Evolutionary conservation across 92 coral and sea anemone species (phyloP).

Genomic region (Muricea muricata): DNA sequence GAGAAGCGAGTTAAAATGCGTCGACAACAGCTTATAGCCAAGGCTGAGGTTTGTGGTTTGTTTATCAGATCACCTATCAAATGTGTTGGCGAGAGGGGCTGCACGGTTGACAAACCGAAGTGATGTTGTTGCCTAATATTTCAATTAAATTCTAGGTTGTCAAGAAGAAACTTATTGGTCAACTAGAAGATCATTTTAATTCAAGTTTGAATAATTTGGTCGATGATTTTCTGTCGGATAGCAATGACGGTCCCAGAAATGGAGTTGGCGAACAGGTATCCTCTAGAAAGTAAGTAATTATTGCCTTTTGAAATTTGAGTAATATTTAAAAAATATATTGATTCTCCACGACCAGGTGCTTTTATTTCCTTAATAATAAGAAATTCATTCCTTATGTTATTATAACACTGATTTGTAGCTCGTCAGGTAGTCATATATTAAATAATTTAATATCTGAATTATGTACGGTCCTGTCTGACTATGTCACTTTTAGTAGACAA

Average conservation of each 20-base stretch:
- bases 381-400: no score
- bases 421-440: no score
- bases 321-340: no score
- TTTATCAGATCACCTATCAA: neutral
- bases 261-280: neutral
- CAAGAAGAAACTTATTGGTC: conserved; percentile 31
- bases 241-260: neutral
- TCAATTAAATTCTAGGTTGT: conserved; percentile 1
- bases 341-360: neutral
- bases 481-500: no score
- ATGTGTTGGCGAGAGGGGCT: neutral
- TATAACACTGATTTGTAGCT: no score
- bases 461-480: no score
- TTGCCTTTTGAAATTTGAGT: no score
- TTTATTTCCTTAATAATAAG: no score
- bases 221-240: conserved; percentile 29
- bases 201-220: conserved; percentile 22
- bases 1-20: conserved; percentile 8
- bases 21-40: conserved; percentile 27
- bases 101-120: neutral
- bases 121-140: neutral
- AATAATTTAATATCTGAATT: no score
- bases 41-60: conserved; percentile 12
- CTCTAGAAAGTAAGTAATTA: conserved; percentile 32
- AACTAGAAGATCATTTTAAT: conserved; percentile 23